These are phyloP conservation scores for Drosophila seguyi DNA, from an alignment of 1,140 invertebrate species.

Conservation along the genomic window DNA sequence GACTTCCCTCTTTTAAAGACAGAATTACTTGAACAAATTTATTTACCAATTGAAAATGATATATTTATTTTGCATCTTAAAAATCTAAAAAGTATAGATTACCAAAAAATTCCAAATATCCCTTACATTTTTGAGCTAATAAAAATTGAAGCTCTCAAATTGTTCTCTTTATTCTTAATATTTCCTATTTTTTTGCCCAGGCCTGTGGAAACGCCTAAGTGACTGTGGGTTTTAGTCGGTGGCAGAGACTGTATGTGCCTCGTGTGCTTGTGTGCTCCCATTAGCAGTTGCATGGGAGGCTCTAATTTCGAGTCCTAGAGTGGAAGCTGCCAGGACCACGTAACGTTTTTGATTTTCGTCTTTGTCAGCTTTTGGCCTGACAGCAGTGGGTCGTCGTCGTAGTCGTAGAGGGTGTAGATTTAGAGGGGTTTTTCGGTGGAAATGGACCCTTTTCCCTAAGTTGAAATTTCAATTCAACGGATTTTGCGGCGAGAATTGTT, in stretches of 20 bases:
- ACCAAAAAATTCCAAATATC: too few species aligned
- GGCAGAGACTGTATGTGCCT: slow-evolving; percentile 9
- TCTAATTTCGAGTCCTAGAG: slow-evolving; percentile 77
- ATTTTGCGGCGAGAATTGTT: slow-evolving; percentile 75
- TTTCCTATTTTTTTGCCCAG: slow-evolving; percentile 4
- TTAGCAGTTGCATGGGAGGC: slow-evolving; percentile 79
- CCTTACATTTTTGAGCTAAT: too few species aligned
- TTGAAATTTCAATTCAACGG: slow-evolving; percentile 84
- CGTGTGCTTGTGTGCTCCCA: slow-evolving; percentile 53
- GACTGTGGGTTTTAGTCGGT: slow-evolving; percentile 15
- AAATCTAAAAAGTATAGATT: too few species aligned
- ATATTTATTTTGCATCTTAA: too few species aligned
- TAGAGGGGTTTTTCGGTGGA: not conserved
- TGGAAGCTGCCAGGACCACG: slow-evolving; percentile 69
- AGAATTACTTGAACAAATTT: too few species aligned
- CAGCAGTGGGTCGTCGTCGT: slow-evolving; percentile 39
- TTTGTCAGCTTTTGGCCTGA: slow-evolving; percentile 72
- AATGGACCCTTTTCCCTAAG: slow-evolving; percentile 51
- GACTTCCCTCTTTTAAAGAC: too few species aligned
- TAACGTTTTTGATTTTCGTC: slow-evolving; percentile 77
- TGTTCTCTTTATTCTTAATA: too few species aligned
- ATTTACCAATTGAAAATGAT: too few species aligned
- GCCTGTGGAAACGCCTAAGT: slow-evolving; percentile 2
- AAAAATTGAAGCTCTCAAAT: too few species aligned
- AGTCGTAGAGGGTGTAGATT: not conserved